Conservation (phyloP, 2,797 vertebrate species). For the Catharus ustulatus region DNA sequence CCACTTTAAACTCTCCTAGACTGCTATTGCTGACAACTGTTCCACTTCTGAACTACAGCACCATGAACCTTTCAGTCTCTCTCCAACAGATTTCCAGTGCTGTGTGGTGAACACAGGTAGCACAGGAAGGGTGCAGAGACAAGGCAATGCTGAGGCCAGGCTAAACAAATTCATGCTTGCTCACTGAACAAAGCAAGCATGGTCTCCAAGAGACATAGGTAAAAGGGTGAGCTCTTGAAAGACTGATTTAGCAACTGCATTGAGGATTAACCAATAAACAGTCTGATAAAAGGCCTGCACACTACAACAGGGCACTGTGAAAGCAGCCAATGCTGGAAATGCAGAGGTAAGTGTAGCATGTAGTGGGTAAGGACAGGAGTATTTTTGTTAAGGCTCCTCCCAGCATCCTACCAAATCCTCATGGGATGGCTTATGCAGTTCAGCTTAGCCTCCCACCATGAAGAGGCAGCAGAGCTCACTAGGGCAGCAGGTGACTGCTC, state of each 20-base stretch:
- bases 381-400: not conserved
- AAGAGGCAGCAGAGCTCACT: not conserved
- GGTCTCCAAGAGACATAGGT: not conserved
- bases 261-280: not conserved
- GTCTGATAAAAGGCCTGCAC: not conserved
- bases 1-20: not conserved
- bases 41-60: not conserved
- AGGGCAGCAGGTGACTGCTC: not conserved
- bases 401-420: not conserved
- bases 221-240: not conserved
- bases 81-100: not conserved
- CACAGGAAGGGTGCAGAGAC: not conserved
- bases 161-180: not conserved
- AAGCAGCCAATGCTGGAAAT: not conserved
- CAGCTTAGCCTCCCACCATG: not conserved
- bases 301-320: not conserved
- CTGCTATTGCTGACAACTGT: not conserved
- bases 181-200: not conserved
- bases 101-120: not conserved
- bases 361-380: not conserved
- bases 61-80: not conserved
- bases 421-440: fast-evolving
- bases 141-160: not conserved
- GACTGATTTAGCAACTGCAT: not conserved
- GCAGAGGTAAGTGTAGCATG: fast-evolving